Base-by-base conservation (phyloP, 1,140 invertebrate genomes). In the Cecropterus lyciades region DNA sequence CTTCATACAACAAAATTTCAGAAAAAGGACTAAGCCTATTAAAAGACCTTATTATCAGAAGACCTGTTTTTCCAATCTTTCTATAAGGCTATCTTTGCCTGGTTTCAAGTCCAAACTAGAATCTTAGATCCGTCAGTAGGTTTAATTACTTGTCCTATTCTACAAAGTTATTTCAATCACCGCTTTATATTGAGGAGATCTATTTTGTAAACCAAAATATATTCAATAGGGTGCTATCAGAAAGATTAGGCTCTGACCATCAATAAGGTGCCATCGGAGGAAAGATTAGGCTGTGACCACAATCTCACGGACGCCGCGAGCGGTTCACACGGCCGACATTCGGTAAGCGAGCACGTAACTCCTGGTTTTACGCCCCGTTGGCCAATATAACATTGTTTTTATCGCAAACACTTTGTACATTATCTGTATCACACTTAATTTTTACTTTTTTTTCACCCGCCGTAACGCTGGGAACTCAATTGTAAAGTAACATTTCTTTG, bases 341-440 rank as follows among this genome's bases (percentile, higher is more conserved):
- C 45, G 69, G 72, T 70, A 69, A 78, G 40, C 20, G 40, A 57
- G 64, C 79, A 80, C 77, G 77, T 77, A 73, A 53, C 79, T 76
- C 72, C 73, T 80, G 84, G 84, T 87, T 87, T 80, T 72, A 84
- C 80, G 84, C 68, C 80, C 82, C 80, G 85, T 86, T 88, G 84
- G 48, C 57, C 65, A 52, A 67, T 65, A 67, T 60, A 67, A 72
- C 63, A 73, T 75, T 71, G 67, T 72, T 79, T 77, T 76, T 79
- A 75, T 73, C 67, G 62, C 55, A 73, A 69, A 71, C 67, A 73
- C 66, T 73, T 56, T 64, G 65, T 73, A 65, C 68, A 70, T 65
- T 75, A 79, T 65, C 56, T 67, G 37, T 76, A 77, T 62, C 64
- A 60, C 59, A 75, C 65, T 63, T 64, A 49, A 43, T 69, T 75